phyloP scores from a whole-genome alignment of 2,113 vertebrate species.

The Anthoscopus minutus region DNA sequence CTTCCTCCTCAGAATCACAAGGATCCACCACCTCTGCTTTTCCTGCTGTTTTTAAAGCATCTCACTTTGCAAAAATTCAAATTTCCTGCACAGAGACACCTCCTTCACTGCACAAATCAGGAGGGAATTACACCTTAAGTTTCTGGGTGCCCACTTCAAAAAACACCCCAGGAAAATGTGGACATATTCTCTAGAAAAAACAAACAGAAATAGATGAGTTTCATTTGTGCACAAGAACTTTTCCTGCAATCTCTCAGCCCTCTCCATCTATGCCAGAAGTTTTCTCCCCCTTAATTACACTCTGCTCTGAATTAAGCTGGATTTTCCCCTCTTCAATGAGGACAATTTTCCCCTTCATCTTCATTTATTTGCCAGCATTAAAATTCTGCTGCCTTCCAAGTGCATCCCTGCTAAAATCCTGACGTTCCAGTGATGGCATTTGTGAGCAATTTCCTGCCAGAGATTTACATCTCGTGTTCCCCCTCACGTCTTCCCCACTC shows the following conservation, averaged over 20 bases:
- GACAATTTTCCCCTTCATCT: background rate
- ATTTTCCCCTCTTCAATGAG: background rate
- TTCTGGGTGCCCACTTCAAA: background rate
- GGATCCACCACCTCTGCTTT: background rate
- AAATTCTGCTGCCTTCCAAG: background rate
- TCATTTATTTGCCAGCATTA: background rate
- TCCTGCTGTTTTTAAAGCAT: background rate
- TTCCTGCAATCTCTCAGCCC: background rate
- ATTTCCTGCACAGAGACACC: background rate
- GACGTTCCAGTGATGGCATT: background rate
- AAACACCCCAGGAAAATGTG: background rate
- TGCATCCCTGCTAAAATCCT: background rate
- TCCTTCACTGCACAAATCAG: background rate
- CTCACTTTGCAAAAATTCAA: background rate
- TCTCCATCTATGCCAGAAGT: background rate
- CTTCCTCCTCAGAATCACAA: background rate
- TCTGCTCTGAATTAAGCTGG: background rate
- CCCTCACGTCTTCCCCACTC: background rate
- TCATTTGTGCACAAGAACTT: background rate
- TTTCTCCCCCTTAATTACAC: background rate
- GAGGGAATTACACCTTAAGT: background rate
- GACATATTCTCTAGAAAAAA: background rate
- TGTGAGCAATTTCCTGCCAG: background rate
- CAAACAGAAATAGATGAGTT: background rate
- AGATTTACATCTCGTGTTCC: background rate